phyloP scores from a whole-genome alignment of 2,797 vertebrate species.

The Darevskia mixta region DNA sequence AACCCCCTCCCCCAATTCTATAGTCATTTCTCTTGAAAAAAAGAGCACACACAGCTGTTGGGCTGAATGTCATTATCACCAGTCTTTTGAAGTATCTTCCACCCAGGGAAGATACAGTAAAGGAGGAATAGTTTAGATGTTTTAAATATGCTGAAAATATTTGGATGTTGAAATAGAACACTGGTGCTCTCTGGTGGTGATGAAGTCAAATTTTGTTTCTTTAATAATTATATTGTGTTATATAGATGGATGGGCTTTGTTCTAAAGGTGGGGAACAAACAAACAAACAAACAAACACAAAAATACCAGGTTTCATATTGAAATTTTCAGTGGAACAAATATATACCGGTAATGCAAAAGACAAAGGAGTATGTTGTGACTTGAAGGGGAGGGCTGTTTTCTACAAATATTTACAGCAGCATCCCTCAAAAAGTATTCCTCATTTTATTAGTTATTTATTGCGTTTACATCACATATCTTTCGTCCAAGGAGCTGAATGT shows the following conservation, averaged over 20 bases:
- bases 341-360: background rate
- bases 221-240: background rate
- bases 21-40: background rate
- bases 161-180: background rate
- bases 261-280: background rate
- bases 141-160: background rate
- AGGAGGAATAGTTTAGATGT: background rate
- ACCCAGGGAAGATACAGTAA: background rate
- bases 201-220: accelerated
- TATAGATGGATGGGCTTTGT: background rate
- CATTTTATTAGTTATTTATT: no score
- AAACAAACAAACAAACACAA: no score
- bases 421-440: background rate
- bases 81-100: background rate
- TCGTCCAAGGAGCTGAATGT: no score
- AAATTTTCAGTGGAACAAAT: background rate
- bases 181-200: constrained; percentile 71
- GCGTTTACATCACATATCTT: no score
- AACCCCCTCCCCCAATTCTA: background rate
- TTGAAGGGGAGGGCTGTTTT: background rate
- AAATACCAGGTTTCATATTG: no score
- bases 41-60: background rate
- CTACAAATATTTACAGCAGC: background rate
- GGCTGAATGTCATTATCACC: background rate
- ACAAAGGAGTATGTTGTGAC: background rate